phyloP scores from a whole-genome alignment of 2,797 vertebrate genomes.

The Furcifer pardalis region DNA sequence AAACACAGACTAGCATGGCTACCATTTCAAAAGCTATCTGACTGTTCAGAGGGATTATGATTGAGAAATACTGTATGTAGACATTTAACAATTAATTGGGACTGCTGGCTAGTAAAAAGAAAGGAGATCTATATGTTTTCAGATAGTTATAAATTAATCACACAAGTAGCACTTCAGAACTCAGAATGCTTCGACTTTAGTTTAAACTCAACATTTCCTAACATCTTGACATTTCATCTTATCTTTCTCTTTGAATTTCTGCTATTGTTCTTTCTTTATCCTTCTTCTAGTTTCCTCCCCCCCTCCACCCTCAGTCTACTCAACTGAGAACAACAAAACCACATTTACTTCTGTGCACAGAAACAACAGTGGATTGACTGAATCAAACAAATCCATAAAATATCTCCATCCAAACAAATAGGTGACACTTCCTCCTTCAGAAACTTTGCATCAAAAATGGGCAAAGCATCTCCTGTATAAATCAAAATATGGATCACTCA shows the following conservation, averaged over 20 bases:
- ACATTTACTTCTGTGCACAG: neutral
- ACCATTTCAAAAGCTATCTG: too few relatives aligned
- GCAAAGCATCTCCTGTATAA: neutral
- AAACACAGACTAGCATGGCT: too few relatives aligned
- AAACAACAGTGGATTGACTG: neutral
- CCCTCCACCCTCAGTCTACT: neutral
- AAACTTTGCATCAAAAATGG: neutral
- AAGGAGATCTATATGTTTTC: neutral
- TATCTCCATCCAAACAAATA: neutral
- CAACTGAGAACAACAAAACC: neutral
- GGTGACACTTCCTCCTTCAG: neutral
- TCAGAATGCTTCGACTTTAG: neutral
- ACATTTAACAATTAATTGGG: neutral
- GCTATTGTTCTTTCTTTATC: neutral
- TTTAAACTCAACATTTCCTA: slow-evolving; percentile 15
- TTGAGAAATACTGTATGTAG: neutral
- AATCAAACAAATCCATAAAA: neutral
- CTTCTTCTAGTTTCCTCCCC: neutral
- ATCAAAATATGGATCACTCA: neutral
- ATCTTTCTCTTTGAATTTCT: slow-evolving; percentile 7
- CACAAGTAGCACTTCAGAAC: neutral
- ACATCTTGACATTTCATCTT: neutral
- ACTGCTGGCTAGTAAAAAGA: neutral
- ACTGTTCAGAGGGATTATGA: neutral
- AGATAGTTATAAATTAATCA: neutral